phyloP scores from a whole-genome alignment of 2,113 vertebrate species.

The Hassar affinis region DNA sequence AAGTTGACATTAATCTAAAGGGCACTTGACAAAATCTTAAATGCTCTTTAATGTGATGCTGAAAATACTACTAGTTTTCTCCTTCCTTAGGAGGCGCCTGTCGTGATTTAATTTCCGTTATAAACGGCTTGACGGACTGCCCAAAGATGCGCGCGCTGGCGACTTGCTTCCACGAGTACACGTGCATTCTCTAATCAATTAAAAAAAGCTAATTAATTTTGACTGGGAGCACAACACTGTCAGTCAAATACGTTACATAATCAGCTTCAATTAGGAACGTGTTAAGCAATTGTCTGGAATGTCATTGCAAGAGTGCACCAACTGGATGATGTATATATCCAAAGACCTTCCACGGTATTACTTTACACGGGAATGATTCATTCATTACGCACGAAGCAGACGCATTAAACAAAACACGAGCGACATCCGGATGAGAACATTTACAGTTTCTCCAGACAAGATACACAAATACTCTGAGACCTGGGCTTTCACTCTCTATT shows the following conservation, averaged over 20 bases:
- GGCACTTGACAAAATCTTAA: conserved; percentile 38
- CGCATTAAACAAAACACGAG: conserved; percentile 40
- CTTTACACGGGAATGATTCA: conserved; percentile 23
- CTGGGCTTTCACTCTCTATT: conserved; percentile 36
- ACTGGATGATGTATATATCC: not conserved
- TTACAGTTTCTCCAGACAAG: conserved; percentile 38
- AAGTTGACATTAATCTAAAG: conserved; percentile 39
- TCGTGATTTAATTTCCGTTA: conserved; percentile 57
- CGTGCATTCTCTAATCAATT: conserved; percentile 71
- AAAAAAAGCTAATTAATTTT: conserved; percentile 66
- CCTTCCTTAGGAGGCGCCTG: conserved; percentile 54
- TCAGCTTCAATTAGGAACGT: conserved; percentile 70
- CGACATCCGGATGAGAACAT: not conserved
- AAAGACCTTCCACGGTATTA: conserved; percentile 3
- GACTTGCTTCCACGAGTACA: conserved; percentile 58
- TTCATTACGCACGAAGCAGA: conserved; percentile 4
- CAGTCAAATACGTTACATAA: conserved; percentile 71
- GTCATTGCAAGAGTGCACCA: conserved; percentile 5
- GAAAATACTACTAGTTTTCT: conserved; percentile 49
- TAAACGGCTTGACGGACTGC: conserved; percentile 60
- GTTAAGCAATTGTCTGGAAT: conserved; percentile 44
- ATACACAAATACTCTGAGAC: conserved; percentile 36
- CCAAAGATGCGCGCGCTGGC: conserved; percentile 63
- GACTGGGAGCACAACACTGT: conserved; percentile 69
- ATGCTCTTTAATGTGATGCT: conserved; percentile 33